Base-by-base conservation (phyloP, 2,888 invertebrate species). In the Melanostoma scalare region DNA sequence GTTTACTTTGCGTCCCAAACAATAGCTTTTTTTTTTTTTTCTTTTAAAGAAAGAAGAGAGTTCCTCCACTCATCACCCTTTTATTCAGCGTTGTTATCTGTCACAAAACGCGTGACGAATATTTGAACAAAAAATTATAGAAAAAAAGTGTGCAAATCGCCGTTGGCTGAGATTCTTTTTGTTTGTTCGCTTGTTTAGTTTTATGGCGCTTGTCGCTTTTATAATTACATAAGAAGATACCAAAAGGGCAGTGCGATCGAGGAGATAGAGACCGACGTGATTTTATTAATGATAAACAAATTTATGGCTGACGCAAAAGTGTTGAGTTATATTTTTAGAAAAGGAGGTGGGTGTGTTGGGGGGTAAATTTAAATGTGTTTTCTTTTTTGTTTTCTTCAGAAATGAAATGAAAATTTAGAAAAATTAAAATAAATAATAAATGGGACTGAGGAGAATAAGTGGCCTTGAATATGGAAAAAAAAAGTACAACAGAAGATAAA, bases 271-370 rank as follows among this genome's bases (percentile, higher is more conserved):
- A 10, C 9, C 48, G 48, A 50, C 36, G 38, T 38, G 36, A 31
- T 36, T n/a, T 50, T 20, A 31, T 63, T n/a, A 63, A 38, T 63
- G 30, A 63, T 36, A 35, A 63, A 30, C 31, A 48, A 63, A 50
- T 48, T 50, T 63, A 50, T 63, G 36, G 44, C 35, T 20, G 20
- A 1, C 20, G 20, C 20, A 20, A 20, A 44, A 58, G n/a, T 31
- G 33, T 63, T 48, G 44, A 46, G 35, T 44, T 63, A 63, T 36
- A 48, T 63, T 20, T 20, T 63, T 46, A 61, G 61, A 48, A 46
- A 46, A 42, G 5, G 1, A 31, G 35, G 61, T 36, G 48, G 46
- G 61, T 48, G 42, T 42, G 10, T 61, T 61, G 8, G 33, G 42
- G 46, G 56, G 30, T 42, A 33, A 53, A 36, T 63, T 48, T 38